Evolutionary conservation across 2,113 vertebrate genomes (phyloP).

Genomic region (Brachyistius frenatus): DNA sequence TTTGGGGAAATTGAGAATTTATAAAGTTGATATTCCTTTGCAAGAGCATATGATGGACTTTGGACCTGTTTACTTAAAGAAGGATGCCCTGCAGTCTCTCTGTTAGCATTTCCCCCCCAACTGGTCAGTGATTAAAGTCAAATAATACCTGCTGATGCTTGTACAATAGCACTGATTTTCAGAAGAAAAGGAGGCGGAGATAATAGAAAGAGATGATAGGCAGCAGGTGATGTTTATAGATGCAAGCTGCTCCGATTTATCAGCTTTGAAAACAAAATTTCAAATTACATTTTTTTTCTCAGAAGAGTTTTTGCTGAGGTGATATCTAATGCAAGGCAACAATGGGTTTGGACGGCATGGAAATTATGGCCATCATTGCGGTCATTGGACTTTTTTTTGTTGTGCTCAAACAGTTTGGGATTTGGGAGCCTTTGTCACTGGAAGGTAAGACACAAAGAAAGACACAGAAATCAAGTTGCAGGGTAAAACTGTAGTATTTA

Average conservation of each 20-base stretch:
- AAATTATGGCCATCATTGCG: conserved; percentile 90
- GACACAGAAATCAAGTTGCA: not conserved
- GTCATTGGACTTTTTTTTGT: conserved; percentile 91
- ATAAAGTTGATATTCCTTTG: not conserved
- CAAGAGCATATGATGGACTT: conserved; percentile 30
- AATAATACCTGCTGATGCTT: conserved; percentile 63
- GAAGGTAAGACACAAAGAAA: conserved; percentile 87
- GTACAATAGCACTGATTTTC: conserved; percentile 7
- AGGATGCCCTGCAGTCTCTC: conserved; percentile 27
- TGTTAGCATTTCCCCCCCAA: not conserved
- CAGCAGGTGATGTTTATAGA: conserved; percentile 32
- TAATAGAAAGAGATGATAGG: conserved; percentile 29
- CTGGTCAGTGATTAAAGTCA: conserved; percentile 35
- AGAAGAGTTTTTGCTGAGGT: conserved; percentile 7
- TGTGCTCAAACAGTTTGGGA: conserved; percentile 95
- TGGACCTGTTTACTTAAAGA: conserved; percentile 20
- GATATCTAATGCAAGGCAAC: conserved; percentile 45
- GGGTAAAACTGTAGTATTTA: not conserved
- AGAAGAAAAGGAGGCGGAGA: conserved; percentile 29
- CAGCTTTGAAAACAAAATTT: not conserved
- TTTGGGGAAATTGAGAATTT: conserved; percentile 13
- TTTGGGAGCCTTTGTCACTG: conserved; percentile 90
- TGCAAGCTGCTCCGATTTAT: conserved; percentile 1
- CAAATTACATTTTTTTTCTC: not conserved
- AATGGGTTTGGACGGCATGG: conserved; percentile 93